Percentiles rank a stretch among this genome's conserved stretches.
Evolutionary conservation across 1,140 invertebrate species (phyloP).

Genomic region (Drosophila ogumai): DNA sequence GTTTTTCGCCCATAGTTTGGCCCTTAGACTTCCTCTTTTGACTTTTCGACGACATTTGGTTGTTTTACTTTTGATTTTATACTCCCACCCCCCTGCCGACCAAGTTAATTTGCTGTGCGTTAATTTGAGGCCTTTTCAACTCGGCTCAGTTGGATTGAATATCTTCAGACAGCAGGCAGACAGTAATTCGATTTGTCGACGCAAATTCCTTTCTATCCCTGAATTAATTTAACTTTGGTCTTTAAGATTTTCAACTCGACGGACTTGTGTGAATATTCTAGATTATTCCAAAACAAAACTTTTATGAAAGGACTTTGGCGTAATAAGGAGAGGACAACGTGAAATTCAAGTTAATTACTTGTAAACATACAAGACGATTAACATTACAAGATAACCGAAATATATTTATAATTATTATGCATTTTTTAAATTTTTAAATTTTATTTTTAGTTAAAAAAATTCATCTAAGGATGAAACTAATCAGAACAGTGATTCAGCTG

Average conservation of each 20-base stretch:
- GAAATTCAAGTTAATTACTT: background rate
- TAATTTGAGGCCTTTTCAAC: conserved; percentile 66
- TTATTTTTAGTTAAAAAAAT: no score
- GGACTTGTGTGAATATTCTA: background rate
- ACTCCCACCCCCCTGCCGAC: background rate
- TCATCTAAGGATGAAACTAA: no score
- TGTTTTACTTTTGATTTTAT: conserved; percentile 45
- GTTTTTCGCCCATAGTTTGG: conserved; percentile 55
- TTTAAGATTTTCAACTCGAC: conserved; percentile 17
- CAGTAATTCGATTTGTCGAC: conserved; percentile 73
- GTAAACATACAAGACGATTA: background rate
- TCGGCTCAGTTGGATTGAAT: conserved; percentile 66
- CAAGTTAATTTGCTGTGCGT: conserved; percentile 69
- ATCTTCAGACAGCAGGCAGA: conserved; percentile 70
- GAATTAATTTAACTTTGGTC: conserved; percentile 25
- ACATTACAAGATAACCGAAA: background rate
- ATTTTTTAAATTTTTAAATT: no score
- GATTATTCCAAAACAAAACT: background rate
- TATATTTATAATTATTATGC: no score
- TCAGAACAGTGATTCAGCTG: no score
- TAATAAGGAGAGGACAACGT: background rate
- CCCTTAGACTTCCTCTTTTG: conserved; percentile 43
- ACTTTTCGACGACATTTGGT: conserved; percentile 52
- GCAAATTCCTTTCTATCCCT: conserved; percentile 18
- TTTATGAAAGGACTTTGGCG: background rate